Evolutionary conservation across 2,113 vertebrate genomes (phyloP).

Genomic region (Microtus richardsoni): DNA sequence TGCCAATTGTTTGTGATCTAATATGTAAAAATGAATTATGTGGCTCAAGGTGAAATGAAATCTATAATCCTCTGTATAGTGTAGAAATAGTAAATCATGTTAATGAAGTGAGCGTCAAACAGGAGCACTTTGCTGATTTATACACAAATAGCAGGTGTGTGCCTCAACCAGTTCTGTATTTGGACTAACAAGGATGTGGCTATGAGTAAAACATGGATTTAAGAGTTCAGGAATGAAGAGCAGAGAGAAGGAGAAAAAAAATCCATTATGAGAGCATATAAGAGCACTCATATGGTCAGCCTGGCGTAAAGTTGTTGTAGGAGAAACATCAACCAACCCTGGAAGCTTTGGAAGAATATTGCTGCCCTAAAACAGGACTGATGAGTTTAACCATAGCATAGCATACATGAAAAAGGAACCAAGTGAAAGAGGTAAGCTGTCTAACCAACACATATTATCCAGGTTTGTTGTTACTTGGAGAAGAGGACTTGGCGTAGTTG

Average conservation of each 20-base stretch:
- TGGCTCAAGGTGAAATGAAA: conserved; percentile 77
- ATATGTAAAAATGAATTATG: conserved; percentile 71
- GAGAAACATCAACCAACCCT: background rate
- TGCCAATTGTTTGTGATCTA: conserved; percentile 73
- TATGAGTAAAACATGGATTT: background rate
- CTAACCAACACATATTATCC: background rate
- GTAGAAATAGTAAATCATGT: conserved; percentile 66
- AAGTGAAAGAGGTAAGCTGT: background rate
- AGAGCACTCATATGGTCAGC: background rate
- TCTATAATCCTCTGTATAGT: conserved; percentile 60
- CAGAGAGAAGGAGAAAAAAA: background rate
- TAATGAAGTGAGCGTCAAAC: conserved; percentile 23
- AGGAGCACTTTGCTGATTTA: background rate
- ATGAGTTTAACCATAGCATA: too few species aligned
- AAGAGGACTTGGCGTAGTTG: accelerated
- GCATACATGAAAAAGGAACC: background rate
- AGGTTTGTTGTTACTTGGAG: background rate
- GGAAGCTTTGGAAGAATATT: background rate
- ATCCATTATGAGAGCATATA: accelerated
- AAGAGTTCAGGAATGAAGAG: background rate
- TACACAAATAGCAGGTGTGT: conserved; percentile 39
- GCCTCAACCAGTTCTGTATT: background rate
- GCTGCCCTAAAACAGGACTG: background rate
- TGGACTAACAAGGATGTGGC: background rate
- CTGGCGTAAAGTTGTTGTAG: accelerated